Evolutionary conservation across 2,797 vertebrate genomes (phyloP), one percentile per base, ranked within the genome.

Genomic region (Syngnathus acus): DNA sequence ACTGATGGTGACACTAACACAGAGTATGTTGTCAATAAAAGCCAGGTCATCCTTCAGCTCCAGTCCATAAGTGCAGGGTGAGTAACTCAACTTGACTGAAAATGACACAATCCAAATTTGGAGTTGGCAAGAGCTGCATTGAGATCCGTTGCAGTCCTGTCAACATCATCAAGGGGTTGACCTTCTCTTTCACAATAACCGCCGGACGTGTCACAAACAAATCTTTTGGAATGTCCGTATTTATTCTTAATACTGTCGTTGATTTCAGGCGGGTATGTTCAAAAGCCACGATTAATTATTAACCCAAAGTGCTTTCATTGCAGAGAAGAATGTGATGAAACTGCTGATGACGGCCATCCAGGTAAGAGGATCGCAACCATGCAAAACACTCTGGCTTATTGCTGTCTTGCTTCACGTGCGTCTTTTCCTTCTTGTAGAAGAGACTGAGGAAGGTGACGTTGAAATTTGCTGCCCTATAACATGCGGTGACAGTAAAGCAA

Each of bases 391-490:
- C 32, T 4, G 0, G 5, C 19, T 58, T 16, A 17, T 1, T 19
- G 16, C 38, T 1, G 3, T 58, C 37, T 19, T n/a, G 55, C 17
- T 57, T 59, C 37, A 59, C 57, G 5, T 39, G 57, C 19, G 19
- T 39, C 3, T 59, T 59, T 39, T 42, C 0, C 3, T 55, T 55
- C 5, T 64, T 17, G 54, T 10, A 92, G 89, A 89, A 45, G 84
- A 87, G 67, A 53, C 61, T 0, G 86, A 89, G 0, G 88, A 78
- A 57, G 89, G 89, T 0, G 89, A 91, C 9, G 93, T 97, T 0
- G 96, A 99, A 80, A 91, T 97, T 0, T 94, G 94, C 59, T 98
- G 94, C 68, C 94, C 95, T 19, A 98, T 99, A 81, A 99, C 97
- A 1, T 99, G 97, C 0, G 97, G 97, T 9, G 97, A 99, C 80